Evolutionary conservation across 1,140 invertebrate genomes (phyloP), one percentile per base, ranked within the genome.

Genomic region (Drosophila repleta): DNA sequence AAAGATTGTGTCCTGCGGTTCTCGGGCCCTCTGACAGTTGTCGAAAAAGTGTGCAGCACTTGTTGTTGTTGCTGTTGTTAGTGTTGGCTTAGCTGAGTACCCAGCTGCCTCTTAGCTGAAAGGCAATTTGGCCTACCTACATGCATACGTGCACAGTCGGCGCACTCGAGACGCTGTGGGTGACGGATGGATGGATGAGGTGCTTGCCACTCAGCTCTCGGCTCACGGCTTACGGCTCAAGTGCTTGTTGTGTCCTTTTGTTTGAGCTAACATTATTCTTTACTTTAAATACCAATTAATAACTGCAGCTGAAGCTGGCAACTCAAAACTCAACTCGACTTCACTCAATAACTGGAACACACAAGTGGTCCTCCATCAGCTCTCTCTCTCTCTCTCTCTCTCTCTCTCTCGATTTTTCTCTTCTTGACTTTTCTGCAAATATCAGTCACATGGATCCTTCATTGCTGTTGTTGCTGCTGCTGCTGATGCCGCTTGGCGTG

Each of bases 241-340:
- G 83, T 85, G 74, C 78, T 87, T 79, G 76, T 74, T 74, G 77
- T 87, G 78, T 82, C 84, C 79, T 73, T 82, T 87, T 82, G 71
- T 83, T 79, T 88, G 75, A 79, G 65, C 46, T 79, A 88, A 83
- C 83, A 85, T 85, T 85, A 85, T 85, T 85, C 82, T 88, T 68
- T 72, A 88, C 83, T 88, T 88, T 88, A 88, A 88, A 88, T 88
- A 88, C 83, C 83, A 88, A 88, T 88, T 88, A 88, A 88, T 88
- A 88, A 88, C 79, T 83, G 72, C 75, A 88, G 83, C 79, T 73
- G 75, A 70, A 60, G 62, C 67, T 74, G 65, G 39, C 57, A 66
- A 62, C 55, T 68, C 32, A 67, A 65, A 68, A 68, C 53, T 68
- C 52, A 39, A 20, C 32, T 17, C 39, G 6, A 32, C 53, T 57